phyloP scores from a whole-genome alignment of 92 coral and sea anemone species.

The Palythoa grandiflora region DNA sequence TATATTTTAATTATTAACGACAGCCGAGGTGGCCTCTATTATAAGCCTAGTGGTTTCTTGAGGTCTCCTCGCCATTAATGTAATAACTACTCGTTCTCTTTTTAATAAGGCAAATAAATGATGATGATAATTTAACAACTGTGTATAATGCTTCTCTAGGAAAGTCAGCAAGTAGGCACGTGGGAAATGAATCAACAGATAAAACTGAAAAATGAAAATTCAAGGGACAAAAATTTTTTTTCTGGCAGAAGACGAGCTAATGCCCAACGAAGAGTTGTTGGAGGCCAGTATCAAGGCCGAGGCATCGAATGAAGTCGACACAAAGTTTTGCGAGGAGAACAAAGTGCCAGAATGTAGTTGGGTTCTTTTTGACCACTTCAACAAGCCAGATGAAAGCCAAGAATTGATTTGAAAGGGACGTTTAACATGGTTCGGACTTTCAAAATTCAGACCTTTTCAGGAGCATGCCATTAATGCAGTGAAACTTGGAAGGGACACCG shows the following conservation, averaged over 20 bases:
- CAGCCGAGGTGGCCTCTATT: too few species aligned
- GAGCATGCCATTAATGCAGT: slow-evolving; percentile 30
- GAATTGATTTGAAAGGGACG: slow-evolving; percentile 48
- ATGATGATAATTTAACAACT: neutral
- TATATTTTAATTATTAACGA: too few species aligned
- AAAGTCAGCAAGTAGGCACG: neutral
- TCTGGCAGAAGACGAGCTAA: neutral
- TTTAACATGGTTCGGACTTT: slow-evolving; percentile 33
- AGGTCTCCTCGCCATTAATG: too few species aligned
- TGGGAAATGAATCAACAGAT: neutral
- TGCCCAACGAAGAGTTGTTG: neutral
- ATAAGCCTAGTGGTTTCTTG: too few species aligned
- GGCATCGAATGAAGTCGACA: neutral
- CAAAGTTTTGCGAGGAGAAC: neutral
- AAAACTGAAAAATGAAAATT: neutral
- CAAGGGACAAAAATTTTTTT: neutral
- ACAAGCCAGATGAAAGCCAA: neutral
- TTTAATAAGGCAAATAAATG: too few species aligned
- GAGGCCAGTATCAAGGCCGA: slow-evolving; percentile 1
- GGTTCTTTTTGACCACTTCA: neutral
- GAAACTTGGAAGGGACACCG: slow-evolving; percentile 32
- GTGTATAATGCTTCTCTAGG: neutral
- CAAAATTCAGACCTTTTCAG: slow-evolving; percentile 3
- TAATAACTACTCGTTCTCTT: too few species aligned
- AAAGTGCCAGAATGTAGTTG: neutral